Evolutionary conservation across 2,888 invertebrate species (phyloP).

Genomic region (Notocelia uddmanniana): DNA sequence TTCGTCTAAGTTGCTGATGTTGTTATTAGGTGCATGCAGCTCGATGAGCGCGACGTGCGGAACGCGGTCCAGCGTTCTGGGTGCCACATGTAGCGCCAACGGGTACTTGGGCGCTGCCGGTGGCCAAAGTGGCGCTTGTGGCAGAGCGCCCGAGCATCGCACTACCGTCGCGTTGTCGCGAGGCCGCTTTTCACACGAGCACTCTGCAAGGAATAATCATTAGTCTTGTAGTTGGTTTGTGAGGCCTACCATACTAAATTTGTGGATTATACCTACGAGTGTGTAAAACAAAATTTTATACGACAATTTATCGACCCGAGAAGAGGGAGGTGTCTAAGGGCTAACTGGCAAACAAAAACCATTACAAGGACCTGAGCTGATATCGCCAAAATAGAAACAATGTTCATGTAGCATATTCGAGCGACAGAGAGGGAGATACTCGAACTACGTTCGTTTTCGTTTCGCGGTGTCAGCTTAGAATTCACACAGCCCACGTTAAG

Average conservation of each 20-base stretch:
- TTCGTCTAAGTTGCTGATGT: slow-evolving; percentile 4
- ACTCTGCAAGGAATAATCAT: slow-evolving; percentile 5
- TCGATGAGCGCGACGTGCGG: slow-evolving; percentile 12
- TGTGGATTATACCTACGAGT: too few relatives aligned
- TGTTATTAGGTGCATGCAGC: slow-evolving; percentile 28
- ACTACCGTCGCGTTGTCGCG: slow-evolving; percentile 50
- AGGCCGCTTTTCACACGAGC: slow-evolving; percentile 22
- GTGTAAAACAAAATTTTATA: too few relatives aligned
- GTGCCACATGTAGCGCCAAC: slow-evolving; percentile 17
- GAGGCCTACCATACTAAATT: not conserved
- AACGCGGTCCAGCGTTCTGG: not conserved
- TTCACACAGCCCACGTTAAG: too few relatives aligned
- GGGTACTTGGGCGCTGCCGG: slow-evolving; percentile 39
- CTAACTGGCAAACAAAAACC: too few relatives aligned
- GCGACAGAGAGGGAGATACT: too few relatives aligned
- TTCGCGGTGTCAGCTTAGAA: too few relatives aligned
- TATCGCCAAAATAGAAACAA: too few relatives aligned
- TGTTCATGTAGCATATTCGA: too few relatives aligned
- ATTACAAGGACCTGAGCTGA: too few relatives aligned
- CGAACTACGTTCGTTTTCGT: too few relatives aligned
- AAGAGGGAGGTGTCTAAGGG: too few relatives aligned
- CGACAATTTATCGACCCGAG: too few relatives aligned
- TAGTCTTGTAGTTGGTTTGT: not conserved
- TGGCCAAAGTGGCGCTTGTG: slow-evolving; percentile 43
- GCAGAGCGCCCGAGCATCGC: slow-evolving; percentile 45